phyloP scores from a whole-genome alignment of 1,140 invertebrate species.

The Protaetia brevitarsis region DNA sequence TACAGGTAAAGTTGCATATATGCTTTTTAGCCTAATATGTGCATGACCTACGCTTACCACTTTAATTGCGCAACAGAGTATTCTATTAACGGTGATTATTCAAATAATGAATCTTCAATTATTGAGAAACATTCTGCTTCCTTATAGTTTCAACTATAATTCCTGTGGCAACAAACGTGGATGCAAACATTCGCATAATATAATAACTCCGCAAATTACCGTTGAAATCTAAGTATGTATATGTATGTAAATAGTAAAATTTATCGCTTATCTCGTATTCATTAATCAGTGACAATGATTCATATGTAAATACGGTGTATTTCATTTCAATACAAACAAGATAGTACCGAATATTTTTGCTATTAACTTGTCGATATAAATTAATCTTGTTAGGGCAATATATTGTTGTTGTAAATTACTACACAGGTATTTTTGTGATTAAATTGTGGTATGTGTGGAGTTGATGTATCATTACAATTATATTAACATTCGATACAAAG shows the following conservation, averaged over 20 bases:
- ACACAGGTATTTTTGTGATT: background rate
- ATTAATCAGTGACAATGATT: conserved; percentile 17
- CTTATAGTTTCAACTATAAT: too few species aligned
- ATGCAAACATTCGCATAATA: background rate
- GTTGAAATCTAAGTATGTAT: background rate
- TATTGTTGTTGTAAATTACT: background rate
- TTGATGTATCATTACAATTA: background rate
- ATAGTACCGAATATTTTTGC: conserved; percentile 6
- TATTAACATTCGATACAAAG: background rate
- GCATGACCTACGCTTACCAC: too few species aligned
- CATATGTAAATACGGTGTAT: conserved; percentile 1
- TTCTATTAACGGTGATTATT: too few species aligned
- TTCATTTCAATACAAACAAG: conserved; percentile 3
- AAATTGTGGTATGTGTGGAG: background rate
- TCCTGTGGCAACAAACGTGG: too few species aligned
- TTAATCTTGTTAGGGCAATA: background rate
- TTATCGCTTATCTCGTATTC: conserved; percentile 2
- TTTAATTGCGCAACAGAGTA: too few species aligned
- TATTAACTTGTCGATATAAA: background rate
- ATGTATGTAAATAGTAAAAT: conserved; percentile 9
- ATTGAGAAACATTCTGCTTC: too few species aligned
- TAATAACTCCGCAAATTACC: background rate
- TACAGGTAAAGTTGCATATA: too few species aligned
- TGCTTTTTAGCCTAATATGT: too few species aligned
- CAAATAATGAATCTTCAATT: too few species aligned